phyloP scores from a whole-genome alignment of 2,888 invertebrate species.

The Drosophila mimetica region DNA sequence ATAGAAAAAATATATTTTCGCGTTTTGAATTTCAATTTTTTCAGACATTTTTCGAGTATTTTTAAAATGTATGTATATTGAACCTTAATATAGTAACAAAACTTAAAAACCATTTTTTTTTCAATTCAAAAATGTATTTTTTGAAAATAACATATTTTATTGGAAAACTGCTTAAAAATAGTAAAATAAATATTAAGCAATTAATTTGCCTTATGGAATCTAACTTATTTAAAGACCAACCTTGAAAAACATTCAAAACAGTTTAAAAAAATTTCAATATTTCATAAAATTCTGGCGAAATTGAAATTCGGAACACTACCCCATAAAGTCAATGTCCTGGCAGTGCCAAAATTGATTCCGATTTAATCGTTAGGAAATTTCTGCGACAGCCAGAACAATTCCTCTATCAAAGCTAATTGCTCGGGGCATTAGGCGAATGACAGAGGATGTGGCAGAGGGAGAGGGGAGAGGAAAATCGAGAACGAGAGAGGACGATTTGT shows the following conservation, averaged over 20 bases:
- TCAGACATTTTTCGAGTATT: neutral
- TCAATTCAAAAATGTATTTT: no score
- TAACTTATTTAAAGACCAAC: no score
- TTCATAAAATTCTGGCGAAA: neutral
- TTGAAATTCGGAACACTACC: neutral
- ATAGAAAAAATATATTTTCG: neutral
- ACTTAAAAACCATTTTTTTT: no score
- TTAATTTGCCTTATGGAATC: no score
- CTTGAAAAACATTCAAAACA: no score
- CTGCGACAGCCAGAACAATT: slow-evolving; percentile 78
- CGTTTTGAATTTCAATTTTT: neutral
- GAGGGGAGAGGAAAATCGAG: slow-evolving; percentile 2
- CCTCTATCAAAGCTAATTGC: slow-evolving; percentile 80
- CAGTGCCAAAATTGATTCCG: slow-evolving; percentile 78
- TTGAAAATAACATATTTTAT: no score
- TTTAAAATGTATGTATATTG: no score
- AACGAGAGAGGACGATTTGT: slow-evolving; percentile 17
- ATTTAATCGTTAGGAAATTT: slow-evolving; percentile 83
- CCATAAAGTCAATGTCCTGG: slow-evolving; percentile 35
- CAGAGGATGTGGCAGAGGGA: no score
- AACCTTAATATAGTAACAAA: no score
- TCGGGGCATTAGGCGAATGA: slow-evolving; percentile 37
- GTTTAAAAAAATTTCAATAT: no score
- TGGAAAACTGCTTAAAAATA: no score
- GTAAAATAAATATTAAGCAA: no score